Conservation (phyloP, 1,140 invertebrate species). For the Chironomus striatipennis region DNA sequence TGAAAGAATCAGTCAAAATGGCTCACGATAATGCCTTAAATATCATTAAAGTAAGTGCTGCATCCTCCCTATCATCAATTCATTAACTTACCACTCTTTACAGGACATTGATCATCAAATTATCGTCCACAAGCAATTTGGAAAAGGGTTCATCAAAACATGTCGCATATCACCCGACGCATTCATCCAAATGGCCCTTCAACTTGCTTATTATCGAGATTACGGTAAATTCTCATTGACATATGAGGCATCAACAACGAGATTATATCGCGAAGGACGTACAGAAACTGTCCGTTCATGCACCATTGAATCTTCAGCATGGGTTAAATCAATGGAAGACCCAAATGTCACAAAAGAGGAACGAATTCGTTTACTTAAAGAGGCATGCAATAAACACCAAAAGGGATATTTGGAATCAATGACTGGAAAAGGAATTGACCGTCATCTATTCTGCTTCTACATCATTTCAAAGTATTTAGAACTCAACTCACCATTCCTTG, state of each 20-base stretch:
- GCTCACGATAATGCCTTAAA: not conserved
- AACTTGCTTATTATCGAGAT: constrained; percentile 70
- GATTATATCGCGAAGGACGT: not conserved
- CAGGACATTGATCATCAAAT: constrained; percentile 16
- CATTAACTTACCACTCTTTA: not conserved
- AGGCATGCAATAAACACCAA: constrained; percentile 2
- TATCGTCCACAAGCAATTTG: constrained; percentile 54
- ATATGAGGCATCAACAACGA: not conserved
- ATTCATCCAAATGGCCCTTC: constrained; percentile 86
- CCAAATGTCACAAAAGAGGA: not conserved
- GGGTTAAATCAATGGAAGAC: constrained; percentile 13
- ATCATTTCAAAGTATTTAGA: constrained; percentile 2
- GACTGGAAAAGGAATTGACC: not conserved
- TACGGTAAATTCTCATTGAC: not conserved
- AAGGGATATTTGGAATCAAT: constrained; percentile 6
- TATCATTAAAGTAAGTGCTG: not conserved
- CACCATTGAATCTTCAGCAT: constrained; percentile 7
- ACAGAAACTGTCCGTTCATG: constrained; percentile 4
- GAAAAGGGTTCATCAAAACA: constrained; percentile 88
- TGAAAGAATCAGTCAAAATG: constrained; percentile 29
- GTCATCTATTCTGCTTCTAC: constrained; percentile 2
- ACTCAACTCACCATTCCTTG: not conserved
- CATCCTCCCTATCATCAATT: not conserved
- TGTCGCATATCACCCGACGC: constrained; percentile 83
- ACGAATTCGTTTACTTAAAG: not conserved